Percentiles rank a stretch among this genome's conserved stretches.
Conservation (phyloP, 1,140 invertebrate species). For the Trichomalopsis sarcophagae region DNA sequence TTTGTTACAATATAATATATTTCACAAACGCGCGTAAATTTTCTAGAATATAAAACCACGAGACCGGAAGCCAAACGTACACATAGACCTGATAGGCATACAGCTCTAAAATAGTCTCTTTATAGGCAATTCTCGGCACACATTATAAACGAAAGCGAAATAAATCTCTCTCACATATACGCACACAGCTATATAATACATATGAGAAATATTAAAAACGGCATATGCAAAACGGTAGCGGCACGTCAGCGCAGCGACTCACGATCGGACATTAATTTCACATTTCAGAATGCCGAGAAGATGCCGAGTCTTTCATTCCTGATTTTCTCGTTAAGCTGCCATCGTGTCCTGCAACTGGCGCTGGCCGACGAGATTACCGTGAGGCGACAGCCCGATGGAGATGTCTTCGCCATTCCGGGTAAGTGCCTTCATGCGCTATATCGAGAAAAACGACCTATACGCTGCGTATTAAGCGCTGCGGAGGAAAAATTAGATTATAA, state of each 20-base stretch:
- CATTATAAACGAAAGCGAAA: too few species aligned
- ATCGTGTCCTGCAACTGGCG: constrained; percentile 59
- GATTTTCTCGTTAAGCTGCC: constrained; percentile 61
- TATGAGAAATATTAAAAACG: too few species aligned
- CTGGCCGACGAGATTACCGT: constrained; percentile 67
- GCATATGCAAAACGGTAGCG: background rate
- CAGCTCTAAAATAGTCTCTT: too few species aligned
- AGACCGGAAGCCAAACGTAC: too few species aligned
- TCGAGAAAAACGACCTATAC: background rate
- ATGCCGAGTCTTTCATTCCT: constrained; percentile 67
- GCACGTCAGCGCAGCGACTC: background rate
- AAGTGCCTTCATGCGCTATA: constrained; percentile 49
- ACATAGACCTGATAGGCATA: too few species aligned
- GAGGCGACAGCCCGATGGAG: constrained; percentile 77
- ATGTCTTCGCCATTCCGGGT: constrained; percentile 77
- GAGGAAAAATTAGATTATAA: background rate
- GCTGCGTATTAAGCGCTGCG: too few species aligned
- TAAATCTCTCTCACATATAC: too few species aligned
- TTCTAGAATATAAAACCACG: too few species aligned
- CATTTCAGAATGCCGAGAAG: constrained; percentile 66
- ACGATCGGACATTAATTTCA: constrained; percentile 38
- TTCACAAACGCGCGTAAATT: too few species aligned
- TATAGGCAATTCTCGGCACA: too few species aligned
- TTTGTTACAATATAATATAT: too few species aligned
- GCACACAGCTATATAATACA: too few species aligned